phyloP scores from a whole-genome alignment of 2,113 vertebrate species.

The Uria lomvia region DNA sequence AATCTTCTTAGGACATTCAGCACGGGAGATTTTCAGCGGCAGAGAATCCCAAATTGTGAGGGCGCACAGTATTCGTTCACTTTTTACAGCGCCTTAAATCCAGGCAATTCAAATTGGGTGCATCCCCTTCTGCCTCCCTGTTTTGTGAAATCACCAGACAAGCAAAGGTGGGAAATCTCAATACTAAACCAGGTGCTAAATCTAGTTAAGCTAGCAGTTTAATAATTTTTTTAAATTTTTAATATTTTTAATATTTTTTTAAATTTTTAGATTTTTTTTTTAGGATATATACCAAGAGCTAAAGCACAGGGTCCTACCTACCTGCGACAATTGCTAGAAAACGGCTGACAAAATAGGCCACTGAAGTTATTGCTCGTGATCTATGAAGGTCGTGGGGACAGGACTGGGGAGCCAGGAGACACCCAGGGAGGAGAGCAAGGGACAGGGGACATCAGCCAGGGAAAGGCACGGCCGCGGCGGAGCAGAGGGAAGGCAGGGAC shows the following conservation, averaged over 20 bases:
- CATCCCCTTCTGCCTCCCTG: background rate
- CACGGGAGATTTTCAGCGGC: background rate
- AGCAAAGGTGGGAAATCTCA: background rate
- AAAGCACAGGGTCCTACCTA: background rate
- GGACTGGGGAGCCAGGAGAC: background rate
- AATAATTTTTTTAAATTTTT: background rate
- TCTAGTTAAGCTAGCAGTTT: background rate
- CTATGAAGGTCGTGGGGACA: background rate
- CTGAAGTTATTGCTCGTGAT: background rate
- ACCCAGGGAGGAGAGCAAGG: background rate
- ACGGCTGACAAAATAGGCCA: background rate
- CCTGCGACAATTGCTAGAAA: background rate
- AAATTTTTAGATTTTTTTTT: background rate
- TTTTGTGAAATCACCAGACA: background rate
- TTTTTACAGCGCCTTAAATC: background rate
- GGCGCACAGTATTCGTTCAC: background rate
- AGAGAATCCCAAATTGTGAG: background rate
- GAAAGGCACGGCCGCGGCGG: background rate
- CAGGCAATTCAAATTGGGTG: background rate
- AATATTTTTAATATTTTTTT: no score
- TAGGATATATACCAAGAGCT: background rate
- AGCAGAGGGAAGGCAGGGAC: background rate
- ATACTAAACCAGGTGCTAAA: background rate
- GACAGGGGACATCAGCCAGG: background rate
- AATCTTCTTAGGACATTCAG: constrained; percentile 50